Base-by-base conservation (phyloP, 2,113 vertebrate genomes). In the Camelus dromedarius region DNA sequence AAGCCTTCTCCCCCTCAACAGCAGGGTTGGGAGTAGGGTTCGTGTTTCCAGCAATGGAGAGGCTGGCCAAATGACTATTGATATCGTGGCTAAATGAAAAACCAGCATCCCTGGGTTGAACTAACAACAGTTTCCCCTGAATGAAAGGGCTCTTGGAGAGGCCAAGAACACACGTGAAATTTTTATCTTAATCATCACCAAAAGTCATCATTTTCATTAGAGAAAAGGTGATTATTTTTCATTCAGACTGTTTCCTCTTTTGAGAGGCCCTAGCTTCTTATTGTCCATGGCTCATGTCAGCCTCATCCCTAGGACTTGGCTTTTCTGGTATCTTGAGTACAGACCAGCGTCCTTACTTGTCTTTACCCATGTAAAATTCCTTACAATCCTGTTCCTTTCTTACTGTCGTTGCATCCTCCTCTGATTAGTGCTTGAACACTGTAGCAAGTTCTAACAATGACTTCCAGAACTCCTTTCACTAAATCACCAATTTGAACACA, bases 141-240 rank as follows among this genome's bases (percentile, higher is more conserved):
- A 97, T 91, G 60, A 64, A 93, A 82, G 62, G 89, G n/a, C 54
- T 48, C 62, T 93, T 67, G 76, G 62, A 87, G 60, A 91, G 54
- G 54, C 48, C 66, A 54, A 86, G 50, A 72, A 48, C 19, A 66
- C 20, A 81, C 12, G 5, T 62, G 22, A 50, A 9, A 70, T 92
- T 92, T 85, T 86, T 66, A 95, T 26, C 32, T 18, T 32, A 50
- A 14, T 2, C 3, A 4, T 46, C 8, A n/a, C 70, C 5, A 5
- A 3, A 52, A 13, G 7, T 85, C 11, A 12, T 42, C 1, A 1
- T 56, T 84, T 81, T 58, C 7, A 20, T 35, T 22, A 5, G 1
- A 14, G 8, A 56, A 46, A 50, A 32, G 1, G 1, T 54, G 16
- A 64, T 93, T 93, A 1, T 69, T 70, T 22, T 81, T 66, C 38